These are phyloP conservation scores for Cepphus grylle DNA, from an alignment of 2,113 vertebrate genomes.

Conservation along the genomic window DNA sequence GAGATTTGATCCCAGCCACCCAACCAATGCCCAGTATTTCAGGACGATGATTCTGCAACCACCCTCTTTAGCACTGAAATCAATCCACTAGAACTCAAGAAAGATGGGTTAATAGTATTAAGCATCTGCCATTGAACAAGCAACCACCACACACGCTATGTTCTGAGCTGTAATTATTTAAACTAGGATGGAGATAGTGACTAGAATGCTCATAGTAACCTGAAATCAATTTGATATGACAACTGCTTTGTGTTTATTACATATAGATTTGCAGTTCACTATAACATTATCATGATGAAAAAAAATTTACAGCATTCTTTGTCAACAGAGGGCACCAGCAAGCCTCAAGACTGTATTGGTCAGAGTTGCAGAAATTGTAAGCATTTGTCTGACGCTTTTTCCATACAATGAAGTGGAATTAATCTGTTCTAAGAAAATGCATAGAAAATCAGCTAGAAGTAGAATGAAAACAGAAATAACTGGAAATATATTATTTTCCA, in stretches of 20 bases:
- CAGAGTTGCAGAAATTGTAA: neutral
- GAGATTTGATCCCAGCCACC: neutral
- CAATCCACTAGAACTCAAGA: neutral
- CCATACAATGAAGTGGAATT: rapidly evolving
- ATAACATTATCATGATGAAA: neutral
- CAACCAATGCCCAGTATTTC: neutral
- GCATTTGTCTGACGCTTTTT: neutral
- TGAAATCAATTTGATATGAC: neutral
- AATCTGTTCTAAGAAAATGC: neutral
- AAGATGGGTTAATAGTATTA: neutral
- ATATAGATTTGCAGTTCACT: neutral
- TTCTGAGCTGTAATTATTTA: neutral
- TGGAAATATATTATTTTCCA: neutral
- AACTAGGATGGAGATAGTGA: neutral
- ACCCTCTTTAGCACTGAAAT: neutral
- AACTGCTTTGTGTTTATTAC: neutral
- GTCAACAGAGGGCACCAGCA: neutral
- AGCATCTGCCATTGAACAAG: neutral
- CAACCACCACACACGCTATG: neutral
- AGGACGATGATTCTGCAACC: neutral
- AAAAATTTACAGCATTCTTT: neutral
- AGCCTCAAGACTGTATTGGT: neutral
- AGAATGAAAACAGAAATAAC: neutral
- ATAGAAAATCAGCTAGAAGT: neutral
- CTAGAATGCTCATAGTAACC: neutral